A percentile compares a stretch with the other conserved stretches of the same genome.
Conservation (phyloP, 1,140 invertebrate genomes). For the Diabrotica undecimpunctata region DNA sequence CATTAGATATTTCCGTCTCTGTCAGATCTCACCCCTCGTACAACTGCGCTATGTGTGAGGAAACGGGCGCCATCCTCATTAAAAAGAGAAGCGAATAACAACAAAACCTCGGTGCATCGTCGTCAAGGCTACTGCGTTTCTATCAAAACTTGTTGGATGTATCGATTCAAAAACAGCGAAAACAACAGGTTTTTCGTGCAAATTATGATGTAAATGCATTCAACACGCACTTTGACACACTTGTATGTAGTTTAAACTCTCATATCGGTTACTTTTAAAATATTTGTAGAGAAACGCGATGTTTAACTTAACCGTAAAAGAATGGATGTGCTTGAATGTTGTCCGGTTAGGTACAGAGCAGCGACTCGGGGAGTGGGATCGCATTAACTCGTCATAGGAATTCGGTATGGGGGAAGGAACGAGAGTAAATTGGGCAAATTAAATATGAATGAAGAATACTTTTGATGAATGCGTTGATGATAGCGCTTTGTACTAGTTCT, state of each 20-base stretch:
- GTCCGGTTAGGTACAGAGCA: not conserved
- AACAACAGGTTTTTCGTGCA: not conserved
- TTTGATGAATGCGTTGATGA: conserved; percentile 2
- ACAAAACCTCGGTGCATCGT: not conserved
- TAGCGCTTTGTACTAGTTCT: not conserved
- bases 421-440: not conserved
- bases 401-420: not conserved
- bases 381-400: conserved; percentile 2
- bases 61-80: not conserved
- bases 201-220: not conserved
- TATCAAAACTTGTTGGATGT: not conserved
- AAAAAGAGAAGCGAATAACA: not conserved
- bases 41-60: not conserved
- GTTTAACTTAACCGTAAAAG: not conserved
- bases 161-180: not conserved
- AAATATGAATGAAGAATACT: not conserved
- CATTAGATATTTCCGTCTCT: not conserved
- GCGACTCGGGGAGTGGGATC: not conserved
- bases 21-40: not conserved
- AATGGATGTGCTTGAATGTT: conserved; percentile 2
- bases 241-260: not conserved
- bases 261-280: not conserved
- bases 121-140: not conserved
- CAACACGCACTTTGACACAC: not conserved
- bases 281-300: not conserved